Base-by-base conservation (phyloP, 2,797 vertebrate genomes). In the Silurus lanzhouensis region DNA sequence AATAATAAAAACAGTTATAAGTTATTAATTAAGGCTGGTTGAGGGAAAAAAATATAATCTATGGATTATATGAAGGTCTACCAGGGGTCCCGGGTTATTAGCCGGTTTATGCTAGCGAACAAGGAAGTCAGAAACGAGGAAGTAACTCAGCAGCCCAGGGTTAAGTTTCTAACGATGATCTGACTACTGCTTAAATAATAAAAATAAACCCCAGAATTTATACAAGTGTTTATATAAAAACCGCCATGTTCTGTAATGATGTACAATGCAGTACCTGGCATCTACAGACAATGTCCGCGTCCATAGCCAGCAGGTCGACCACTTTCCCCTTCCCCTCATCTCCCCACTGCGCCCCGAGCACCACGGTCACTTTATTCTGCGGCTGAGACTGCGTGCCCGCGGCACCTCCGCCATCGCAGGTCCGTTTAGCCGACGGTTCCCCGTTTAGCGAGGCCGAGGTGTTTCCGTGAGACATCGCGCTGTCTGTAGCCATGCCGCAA, bases 301-400 rank as follows among this genome's bases (percentile, higher is more conserved):
- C 96, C 94, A 95, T 95, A 0, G 95, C 95, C 77, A 96, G 92
- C 88, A 96, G 87, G 90, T 96, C 96, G 85, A 96, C 96, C 89
- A 96, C 95, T 91, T 96, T 96, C 9, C 96, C 96, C 67, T 96
- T 96, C 13, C 95, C 96, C 84, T 96, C 96, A 91, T 96, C 96
- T 13, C 96, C 96, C 96, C 96, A 96, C 84, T 96, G 96, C 8
- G 96, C 96, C 1, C 95, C 96, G 22, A 96, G 93, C n/a, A 96
- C 96, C 0, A 96, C 96, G 27, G 95, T 96, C 91, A 96, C 94
- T 93, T 94, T 94, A 91, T 96, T 96, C 71, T 90, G 93, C 0
- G 94, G 91, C 20, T 93, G 91, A 9, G 84, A 66, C 2, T 90
- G 20, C 0, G 91, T 84, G 31, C 61, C 86, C 14, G 8, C 85